Conservation (phyloP, 92 coral and sea anemone species). For the Micromussa lordhowensis region DNA sequence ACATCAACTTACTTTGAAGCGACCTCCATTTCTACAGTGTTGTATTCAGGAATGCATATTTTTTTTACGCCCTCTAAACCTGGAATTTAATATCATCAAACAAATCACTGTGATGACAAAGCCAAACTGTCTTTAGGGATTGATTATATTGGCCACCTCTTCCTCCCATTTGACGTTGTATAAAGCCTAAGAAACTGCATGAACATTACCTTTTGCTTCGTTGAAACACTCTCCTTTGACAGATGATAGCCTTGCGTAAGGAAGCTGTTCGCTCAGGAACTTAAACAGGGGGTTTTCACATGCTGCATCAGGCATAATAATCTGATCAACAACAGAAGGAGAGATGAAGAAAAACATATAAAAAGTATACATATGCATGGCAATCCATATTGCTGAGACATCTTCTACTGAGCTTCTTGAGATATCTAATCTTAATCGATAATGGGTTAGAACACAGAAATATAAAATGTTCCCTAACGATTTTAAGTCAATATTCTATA, state of each 20-base stretch:
- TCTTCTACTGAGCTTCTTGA: too few species aligned
- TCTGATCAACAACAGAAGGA: conserved; percentile 41
- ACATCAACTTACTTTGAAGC: conserved; percentile 87
- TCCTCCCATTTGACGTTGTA: too few species aligned
- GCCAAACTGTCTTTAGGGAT: background rate
- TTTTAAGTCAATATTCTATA: too few species aligned
- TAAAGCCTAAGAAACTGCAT: too few species aligned
- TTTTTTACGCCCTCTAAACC: conserved; percentile 93
- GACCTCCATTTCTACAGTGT: conserved; percentile 97
- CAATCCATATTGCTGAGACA: too few species aligned
- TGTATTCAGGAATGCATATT: conserved; percentile 91
- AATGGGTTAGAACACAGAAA: too few species aligned
- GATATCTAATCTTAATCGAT: too few species aligned
- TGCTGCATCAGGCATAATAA: conserved; percentile 96
- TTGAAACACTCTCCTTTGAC: conserved; percentile 95
- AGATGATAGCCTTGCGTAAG: conserved; percentile 84
- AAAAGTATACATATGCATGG: too few species aligned
- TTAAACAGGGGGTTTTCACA: conserved; percentile 93
- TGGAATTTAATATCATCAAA: conserved; percentile 20
- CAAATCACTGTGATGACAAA: too few species aligned
- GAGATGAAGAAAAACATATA: background rate
- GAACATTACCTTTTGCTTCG: conserved; percentile 92
- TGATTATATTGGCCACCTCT: too few species aligned
- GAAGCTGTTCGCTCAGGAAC: conserved; percentile 85
- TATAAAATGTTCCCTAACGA: too few species aligned